phyloP scores from a whole-genome alignment of 2,797 vertebrate species.

The Myotis daubentonii region DNA sequence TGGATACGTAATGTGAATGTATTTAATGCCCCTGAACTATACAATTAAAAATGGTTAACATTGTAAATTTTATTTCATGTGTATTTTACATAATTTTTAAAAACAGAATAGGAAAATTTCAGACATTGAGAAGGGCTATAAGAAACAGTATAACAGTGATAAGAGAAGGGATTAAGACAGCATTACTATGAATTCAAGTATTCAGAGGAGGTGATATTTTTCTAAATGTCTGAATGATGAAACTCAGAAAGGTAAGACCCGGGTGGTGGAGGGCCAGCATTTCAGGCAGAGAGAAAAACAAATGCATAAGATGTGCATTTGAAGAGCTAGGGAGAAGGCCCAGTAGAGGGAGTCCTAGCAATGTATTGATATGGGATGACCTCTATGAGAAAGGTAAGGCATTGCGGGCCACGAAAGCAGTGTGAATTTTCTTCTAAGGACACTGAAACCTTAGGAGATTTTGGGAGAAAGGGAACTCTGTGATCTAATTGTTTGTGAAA shows the following conservation, averaged over 20 bases:
- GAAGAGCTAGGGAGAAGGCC: not conserved
- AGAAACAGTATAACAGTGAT: not conserved
- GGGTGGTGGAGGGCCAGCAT: not conserved
- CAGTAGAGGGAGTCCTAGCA: not conserved
- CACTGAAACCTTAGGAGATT: not conserved
- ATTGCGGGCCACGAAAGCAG: not conserved
- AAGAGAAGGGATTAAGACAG: not conserved
- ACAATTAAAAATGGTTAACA: not conserved
- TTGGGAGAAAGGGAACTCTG: not conserved
- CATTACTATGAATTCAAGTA: not conserved
- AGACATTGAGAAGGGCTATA: not conserved
- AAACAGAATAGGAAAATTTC: not conserved
- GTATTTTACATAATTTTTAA: not conserved
- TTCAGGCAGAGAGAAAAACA: not conserved
- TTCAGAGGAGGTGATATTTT: not conserved
- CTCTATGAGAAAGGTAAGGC: not conserved
- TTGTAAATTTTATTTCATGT: not conserved
- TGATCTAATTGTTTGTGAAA: not conserved
- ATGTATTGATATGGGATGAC: not conserved
- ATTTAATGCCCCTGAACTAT: not conserved
- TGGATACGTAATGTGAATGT: not conserved
- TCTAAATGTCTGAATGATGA: not conserved
- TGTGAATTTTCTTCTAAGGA: not conserved
- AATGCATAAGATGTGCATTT: not conserved
- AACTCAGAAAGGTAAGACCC: not conserved